phyloP scores from a whole-genome alignment of 2,797 vertebrate species.

The Enoplosus armatus region DNA sequence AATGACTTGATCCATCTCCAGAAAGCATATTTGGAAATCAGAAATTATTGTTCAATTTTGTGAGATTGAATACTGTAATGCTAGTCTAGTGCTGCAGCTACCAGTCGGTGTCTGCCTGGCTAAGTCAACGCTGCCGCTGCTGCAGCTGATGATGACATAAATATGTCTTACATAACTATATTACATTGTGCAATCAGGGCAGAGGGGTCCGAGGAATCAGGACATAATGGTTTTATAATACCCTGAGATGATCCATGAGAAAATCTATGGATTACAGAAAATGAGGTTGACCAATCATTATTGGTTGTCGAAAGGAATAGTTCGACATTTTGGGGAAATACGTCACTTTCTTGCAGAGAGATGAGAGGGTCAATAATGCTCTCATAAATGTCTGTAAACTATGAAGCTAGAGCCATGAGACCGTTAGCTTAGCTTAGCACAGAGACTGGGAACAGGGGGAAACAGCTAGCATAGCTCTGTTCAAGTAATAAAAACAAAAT shows the following conservation, averaged over 20 bases:
- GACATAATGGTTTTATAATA: slow-evolving; percentile 78
- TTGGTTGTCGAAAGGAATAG: slow-evolving; percentile 34
- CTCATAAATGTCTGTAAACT: neutral
- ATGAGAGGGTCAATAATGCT: neutral
- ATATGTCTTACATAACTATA: slow-evolving; percentile 79
- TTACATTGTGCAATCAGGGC: slow-evolving; percentile 80
- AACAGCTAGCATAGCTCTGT: neutral
- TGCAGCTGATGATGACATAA: slow-evolving; percentile 70
- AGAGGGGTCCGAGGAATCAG: slow-evolving; percentile 71
- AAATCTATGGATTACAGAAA: slow-evolving; percentile 55
- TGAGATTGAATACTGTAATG: slow-evolving; percentile 54
- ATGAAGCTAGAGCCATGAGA: neutral
- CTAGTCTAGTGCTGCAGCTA: slow-evolving; percentile 45
- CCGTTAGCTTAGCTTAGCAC: neutral
- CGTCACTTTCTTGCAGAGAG: neutral
- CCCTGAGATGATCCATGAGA: slow-evolving; percentile 45
- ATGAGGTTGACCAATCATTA: slow-evolving; percentile 38
- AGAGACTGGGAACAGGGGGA: neutral
- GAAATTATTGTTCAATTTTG: slow-evolving; percentile 62
- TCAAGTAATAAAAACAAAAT: no score
- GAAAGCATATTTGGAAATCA: slow-evolving; percentile 55
- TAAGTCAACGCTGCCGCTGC: slow-evolving; percentile 61
- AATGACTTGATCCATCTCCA: slow-evolving; percentile 51
- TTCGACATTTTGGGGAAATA: slow-evolving; percentile 7
- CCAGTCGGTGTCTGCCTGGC: slow-evolving; percentile 54